Evolutionary conservation across 2,113 vertebrate genomes (phyloP).

Genomic region (Psephotus haematonotus): DNA sequence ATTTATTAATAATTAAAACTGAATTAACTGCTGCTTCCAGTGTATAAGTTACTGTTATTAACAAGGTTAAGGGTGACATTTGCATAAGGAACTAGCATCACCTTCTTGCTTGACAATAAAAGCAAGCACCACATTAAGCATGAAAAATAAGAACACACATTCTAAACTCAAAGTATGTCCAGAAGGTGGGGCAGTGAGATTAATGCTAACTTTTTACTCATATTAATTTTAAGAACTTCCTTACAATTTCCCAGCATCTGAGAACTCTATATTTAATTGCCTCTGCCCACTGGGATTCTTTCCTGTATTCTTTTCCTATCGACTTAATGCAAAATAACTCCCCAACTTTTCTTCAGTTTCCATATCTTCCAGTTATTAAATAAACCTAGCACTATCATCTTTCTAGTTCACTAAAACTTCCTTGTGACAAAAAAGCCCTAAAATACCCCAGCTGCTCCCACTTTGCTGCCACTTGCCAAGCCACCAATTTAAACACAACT

Average conservation of each 20-base stretch:
- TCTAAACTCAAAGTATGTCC: background rate
- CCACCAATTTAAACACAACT: background rate
- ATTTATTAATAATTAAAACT: background rate
- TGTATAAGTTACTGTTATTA: background rate
- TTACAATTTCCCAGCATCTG: background rate
- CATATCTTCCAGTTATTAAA: background rate
- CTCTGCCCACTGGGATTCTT: background rate
- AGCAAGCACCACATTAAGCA: background rate
- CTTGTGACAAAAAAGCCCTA: background rate
- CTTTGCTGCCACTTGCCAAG: background rate
- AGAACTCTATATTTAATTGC: background rate
- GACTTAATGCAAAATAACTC: background rate
- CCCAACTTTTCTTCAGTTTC: background rate
- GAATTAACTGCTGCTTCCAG: background rate
- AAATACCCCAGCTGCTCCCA: fast-evolving
- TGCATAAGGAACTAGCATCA: background rate
- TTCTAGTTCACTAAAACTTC: background rate
- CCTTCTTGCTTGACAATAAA: background rate
- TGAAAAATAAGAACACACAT: background rate
- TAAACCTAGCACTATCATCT: background rate
- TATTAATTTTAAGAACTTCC: background rate
- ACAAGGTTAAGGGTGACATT: background rate
- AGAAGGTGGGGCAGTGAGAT: background rate
- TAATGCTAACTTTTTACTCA: background rate
- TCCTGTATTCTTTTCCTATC: background rate